These are phyloP conservation scores for Orthosia cruda DNA, from an alignment of 2,888 invertebrate species.

Conservation along the genomic window DNA sequence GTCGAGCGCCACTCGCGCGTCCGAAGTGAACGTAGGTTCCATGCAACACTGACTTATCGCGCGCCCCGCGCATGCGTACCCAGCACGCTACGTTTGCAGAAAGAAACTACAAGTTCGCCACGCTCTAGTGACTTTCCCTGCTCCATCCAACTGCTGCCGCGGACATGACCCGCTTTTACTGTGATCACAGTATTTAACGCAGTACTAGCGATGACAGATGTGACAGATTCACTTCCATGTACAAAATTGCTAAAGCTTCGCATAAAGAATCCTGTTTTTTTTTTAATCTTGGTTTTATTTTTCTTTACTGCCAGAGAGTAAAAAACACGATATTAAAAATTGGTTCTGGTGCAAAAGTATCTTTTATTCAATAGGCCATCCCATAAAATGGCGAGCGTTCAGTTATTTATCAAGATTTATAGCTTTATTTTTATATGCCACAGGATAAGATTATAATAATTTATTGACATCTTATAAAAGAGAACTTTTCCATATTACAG, in stretches of 20 bases:
- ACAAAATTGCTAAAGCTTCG: slow-evolving; percentile 61
- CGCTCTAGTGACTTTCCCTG: slow-evolving; percentile 88
- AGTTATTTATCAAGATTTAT: slow-evolving; percentile 28
- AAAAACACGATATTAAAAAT: neutral
- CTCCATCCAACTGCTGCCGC: slow-evolving; percentile 74
- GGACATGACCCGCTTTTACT: slow-evolving; percentile 89
- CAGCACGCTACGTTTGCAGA: slow-evolving; percentile 84
- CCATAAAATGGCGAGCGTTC: slow-evolving; percentile 18
- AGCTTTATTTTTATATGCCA: slow-evolving; percentile 24
- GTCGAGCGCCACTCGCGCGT: slow-evolving; percentile 87
- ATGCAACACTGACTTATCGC: slow-evolving; percentile 88
- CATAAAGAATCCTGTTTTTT: slow-evolving; percentile 23
- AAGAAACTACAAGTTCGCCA: slow-evolving; percentile 84
- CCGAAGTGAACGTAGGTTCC: slow-evolving; percentile 90
- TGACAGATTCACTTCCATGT: slow-evolving; percentile 33
- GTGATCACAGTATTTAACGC: slow-evolving; percentile 66
- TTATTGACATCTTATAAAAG: slow-evolving; percentile 14
- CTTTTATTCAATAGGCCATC: neutral
- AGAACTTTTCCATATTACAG: neutral
- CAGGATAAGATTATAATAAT: slow-evolving; percentile 25
- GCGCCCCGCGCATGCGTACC: slow-evolving; percentile 86
- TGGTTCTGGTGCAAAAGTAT: neutral
- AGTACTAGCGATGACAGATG: slow-evolving; percentile 56
- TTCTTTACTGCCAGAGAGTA: too few species aligned
- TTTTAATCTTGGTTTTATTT: neutral